Base-by-base conservation (phyloP, 1,140 invertebrate species). In the Brachionus koreanus region DNA sequence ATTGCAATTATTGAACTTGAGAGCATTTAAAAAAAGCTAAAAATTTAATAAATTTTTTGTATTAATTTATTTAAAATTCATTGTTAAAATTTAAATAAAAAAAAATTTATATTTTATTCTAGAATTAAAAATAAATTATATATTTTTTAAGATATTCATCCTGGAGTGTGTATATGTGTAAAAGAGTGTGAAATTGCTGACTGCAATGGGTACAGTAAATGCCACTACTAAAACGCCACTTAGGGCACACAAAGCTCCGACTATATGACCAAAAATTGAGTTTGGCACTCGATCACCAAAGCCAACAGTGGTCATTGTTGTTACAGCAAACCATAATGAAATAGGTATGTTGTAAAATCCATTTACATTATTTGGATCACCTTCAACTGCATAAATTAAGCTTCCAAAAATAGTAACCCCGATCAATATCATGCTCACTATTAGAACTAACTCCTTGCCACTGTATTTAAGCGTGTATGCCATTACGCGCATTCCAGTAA, bases 241-340 rank as follows among this genome's bases (percentile, higher is more conserved):
- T 29, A 85, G 84, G 6, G 85, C 86, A 84, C 86, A 87, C 9
- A 86, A 63, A 0, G 85, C 83, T 13, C 86, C 86, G 10, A 86
- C 84, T 1, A 85, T 39, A 67, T 85, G 85, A 9, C 86, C 86
- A 5, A 84, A 67, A 19, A 81, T 82, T 7, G 86, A 84, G 33
- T 82, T 84, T 13, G 86, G 86, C 1, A 83, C 83, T 13, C 85
- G 82, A 75, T 87, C 86, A 42, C 86, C 86, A 69, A 86, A 87
- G 12, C 86, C 86, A 7, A 87, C 84, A 12, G 86, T 87, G 69
- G 86, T 87, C 85, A 86, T 85, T 42, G 86, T 87, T 61, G 86
- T 85, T 9, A 87, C 63, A 0, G 86, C 85, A 84, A 85, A 87
- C 86, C 86, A 87, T 65, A 85, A 85, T 5, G 85, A 85, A 10